phyloP scores from a whole-genome alignment of 2,797 vertebrate species.

The Bradypodion pumilum region DNA sequence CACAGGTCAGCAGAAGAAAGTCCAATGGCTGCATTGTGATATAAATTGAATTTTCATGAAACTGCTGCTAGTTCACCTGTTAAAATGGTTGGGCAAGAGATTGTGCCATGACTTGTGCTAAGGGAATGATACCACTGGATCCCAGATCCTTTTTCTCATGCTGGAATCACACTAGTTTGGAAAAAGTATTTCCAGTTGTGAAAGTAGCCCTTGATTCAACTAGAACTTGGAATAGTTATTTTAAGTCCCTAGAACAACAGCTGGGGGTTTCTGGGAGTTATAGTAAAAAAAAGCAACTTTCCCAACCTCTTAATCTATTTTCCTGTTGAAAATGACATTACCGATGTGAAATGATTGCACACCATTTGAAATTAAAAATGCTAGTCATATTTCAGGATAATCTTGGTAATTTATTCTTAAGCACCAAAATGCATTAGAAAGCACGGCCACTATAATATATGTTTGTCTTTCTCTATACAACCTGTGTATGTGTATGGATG shows the following conservation, averaged over 20 bases:
- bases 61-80: not conserved
- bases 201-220: not conserved
- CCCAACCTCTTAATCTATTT: too few relatives aligned
- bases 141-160: not conserved
- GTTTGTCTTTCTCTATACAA: not conserved
- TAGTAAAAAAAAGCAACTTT: too few relatives aligned
- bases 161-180: not conserved
- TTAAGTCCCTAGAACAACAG: not conserved
- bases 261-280: too few relatives aligned
- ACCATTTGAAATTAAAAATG: not conserved
- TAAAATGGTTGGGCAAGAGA: not conserved
- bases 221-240: too few relatives aligned
- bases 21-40: not conserved
- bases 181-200: not conserved
- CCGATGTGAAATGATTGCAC: not conserved
- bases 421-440: not conserved
- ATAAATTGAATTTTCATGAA: not conserved
- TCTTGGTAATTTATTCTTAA: not conserved
- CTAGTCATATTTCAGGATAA: not conserved
- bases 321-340: not conserved
- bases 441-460: not conserved
- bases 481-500: rapidly evolving
- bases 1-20: not conserved
- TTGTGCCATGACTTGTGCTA: not conserved
- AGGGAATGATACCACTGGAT: not conserved